Evolutionary conservation across 2,888 invertebrate genomes (phyloP).

Genomic region (Stramonita haemastoma): DNA sequence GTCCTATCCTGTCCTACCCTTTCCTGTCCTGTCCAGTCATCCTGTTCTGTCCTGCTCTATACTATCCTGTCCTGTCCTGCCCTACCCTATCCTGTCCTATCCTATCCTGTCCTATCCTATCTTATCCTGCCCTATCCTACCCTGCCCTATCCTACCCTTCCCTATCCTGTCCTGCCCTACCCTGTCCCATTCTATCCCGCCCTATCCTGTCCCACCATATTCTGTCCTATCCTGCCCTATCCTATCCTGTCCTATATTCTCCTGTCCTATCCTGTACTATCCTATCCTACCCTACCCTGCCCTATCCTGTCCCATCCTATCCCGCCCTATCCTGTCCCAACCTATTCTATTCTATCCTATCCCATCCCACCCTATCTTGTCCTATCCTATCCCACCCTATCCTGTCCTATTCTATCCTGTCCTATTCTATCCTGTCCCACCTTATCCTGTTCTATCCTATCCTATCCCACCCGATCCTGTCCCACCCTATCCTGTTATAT

Average conservation of each 20-base stretch:
- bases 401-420: not conserved
- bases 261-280: slow-evolving; percentile 17
- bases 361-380: not conserved
- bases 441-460: not conserved
- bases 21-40: not conserved
- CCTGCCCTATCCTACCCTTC: slow-evolving; percentile 39
- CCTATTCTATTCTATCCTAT: not conserved
- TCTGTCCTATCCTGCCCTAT: slow-evolving; percentile 32
- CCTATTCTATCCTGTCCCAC: not conserved
- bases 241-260: slow-evolving; percentile 36
- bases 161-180: slow-evolving; percentile 46
- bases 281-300: not conserved
- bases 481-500: not conserved
- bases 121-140: slow-evolving; percentile 16
- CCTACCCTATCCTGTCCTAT: not conserved
- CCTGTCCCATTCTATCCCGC: slow-evolving; percentile 43
- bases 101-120: slow-evolving; percentile 41
- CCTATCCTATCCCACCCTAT: not conserved
- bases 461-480: not conserved
- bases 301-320: slow-evolving; percentile 37
- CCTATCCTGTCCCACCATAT: slow-evolving; percentile 32
- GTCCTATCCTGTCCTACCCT: not conserved
- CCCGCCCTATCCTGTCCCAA: not conserved
- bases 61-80: not conserved
- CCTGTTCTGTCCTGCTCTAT: not conserved